These are phyloP conservation scores for Nannobrachium achirus DNA, from an alignment of 2,113 vertebrate species.

Conservation along the genomic window DNA sequence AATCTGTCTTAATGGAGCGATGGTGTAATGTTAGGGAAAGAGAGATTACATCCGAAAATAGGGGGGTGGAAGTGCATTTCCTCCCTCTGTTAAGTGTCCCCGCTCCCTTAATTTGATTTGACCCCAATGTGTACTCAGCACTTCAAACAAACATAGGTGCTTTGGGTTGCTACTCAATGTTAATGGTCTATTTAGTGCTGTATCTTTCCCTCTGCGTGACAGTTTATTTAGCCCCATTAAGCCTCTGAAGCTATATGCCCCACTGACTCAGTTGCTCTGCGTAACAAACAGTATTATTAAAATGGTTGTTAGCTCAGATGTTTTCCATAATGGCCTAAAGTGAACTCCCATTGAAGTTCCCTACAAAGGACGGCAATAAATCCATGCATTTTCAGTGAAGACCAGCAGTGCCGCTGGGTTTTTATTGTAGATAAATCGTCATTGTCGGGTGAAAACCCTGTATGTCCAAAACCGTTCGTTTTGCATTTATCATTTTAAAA, in stretches of 20 bases:
- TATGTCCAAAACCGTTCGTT: too few relatives aligned
- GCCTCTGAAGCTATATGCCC: constrained; percentile 69
- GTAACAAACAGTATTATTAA: constrained; percentile 78
- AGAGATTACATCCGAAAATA: too few relatives aligned
- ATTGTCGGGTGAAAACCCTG: too few relatives aligned
- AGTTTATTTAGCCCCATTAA: constrained; percentile 77
- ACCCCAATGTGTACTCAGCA: constrained; percentile 44
- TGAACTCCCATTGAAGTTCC: constrained; percentile 49
- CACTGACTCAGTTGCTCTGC: constrained; percentile 77
- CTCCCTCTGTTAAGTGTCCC: too few relatives aligned
- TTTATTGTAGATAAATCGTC: too few relatives aligned
- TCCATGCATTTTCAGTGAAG: constrained; percentile 16
- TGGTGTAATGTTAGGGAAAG: too few relatives aligned
- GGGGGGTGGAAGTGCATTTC: too few relatives aligned
- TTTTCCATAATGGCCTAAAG: constrained; percentile 65
- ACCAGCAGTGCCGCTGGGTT: too few relatives aligned
- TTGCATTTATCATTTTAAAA: too few relatives aligned
- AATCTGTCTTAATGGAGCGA: too few relatives aligned
- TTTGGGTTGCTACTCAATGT: constrained; percentile 67
- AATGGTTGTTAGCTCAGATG: constrained; percentile 67
- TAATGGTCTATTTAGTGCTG: constrained; percentile 76
- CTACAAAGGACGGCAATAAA: constrained; percentile 43
- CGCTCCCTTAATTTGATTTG: constrained; percentile 44
- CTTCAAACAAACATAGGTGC: constrained; percentile 66
- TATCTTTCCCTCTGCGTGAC: constrained; percentile 68